Evolutionary conservation across 2,113 vertebrate species (phyloP).

Genomic region (Pluvialis apricaria): DNA sequence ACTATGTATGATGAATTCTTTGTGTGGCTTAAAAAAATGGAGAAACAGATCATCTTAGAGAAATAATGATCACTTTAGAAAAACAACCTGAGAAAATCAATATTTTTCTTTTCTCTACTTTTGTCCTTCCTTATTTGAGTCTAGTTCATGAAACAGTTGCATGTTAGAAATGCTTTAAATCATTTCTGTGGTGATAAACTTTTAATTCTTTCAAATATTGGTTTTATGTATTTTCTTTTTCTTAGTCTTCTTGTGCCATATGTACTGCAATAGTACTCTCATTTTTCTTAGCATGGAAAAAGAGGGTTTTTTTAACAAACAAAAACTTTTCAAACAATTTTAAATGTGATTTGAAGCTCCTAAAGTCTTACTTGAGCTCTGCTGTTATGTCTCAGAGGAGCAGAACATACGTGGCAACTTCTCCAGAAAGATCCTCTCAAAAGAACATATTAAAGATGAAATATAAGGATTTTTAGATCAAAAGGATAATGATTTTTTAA

Average conservation of each 20-base stretch:
- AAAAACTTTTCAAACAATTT: conserved; percentile 51
- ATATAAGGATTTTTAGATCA: conserved; percentile 83
- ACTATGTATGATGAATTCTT: neutral
- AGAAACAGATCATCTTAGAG: neutral
- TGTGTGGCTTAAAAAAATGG: neutral
- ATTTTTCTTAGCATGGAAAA: conserved; percentile 34
- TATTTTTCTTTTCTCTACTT: neutral
- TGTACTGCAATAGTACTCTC: neutral
- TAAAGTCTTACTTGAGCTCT: conserved; percentile 49
- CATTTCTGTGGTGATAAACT: neutral
- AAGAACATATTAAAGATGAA: conserved; percentile 84
- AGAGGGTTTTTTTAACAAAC: neutral
- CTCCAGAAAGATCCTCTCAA: conserved; percentile 71
- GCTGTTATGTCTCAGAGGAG: conserved; percentile 69
- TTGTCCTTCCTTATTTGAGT: neutral
- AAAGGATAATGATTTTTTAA: conserved; percentile 80
- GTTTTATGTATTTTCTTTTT: neutral
- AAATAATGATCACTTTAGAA: neutral
- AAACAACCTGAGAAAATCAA: neutral
- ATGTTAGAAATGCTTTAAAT: neutral
- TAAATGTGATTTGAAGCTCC: conserved; percentile 54
- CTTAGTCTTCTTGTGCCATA: neutral
- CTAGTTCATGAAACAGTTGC: neutral
- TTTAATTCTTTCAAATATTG: conserved; percentile 14
- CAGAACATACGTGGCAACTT: conserved; percentile 68